These are phyloP conservation scores for Cryptotermes secundus DNA, from an alignment of 1,140 invertebrate genomes.

Conservation along the genomic window DNA sequence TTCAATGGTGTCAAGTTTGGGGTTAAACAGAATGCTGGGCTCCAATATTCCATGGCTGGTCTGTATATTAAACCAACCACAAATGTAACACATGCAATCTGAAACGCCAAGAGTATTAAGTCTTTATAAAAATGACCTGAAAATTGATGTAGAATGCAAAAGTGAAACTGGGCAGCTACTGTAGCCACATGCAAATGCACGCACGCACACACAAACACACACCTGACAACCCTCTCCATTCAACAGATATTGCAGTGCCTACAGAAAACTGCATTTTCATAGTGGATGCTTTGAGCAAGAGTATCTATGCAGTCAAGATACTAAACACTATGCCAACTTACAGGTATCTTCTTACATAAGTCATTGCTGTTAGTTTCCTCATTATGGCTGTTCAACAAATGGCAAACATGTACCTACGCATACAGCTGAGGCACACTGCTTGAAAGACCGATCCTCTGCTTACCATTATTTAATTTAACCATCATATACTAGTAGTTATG, in stretches of 20 bases:
- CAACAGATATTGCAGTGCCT: background rate
- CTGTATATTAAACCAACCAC: background rate
- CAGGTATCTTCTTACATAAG: background rate
- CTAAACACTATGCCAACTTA: background rate
- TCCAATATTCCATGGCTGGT: background rate
- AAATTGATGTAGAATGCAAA: background rate
- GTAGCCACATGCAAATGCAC: too few species aligned
- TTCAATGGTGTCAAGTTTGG: background rate
- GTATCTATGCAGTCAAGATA: background rate
- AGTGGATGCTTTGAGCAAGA: background rate
- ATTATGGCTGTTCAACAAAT: background rate
- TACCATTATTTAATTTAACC: background rate
- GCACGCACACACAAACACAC: background rate
- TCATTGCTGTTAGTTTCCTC: background rate
- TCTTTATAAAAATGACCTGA: background rate
- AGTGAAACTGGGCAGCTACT: background rate
- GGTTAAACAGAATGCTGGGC: background rate
- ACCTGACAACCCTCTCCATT: conserved; percentile 4
- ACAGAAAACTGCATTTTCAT: too few species aligned
- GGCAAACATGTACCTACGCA: background rate
- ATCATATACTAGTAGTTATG: conserved; percentile 12
- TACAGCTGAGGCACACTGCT: background rate
- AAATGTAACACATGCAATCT: background rate
- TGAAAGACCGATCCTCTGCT: background rate
- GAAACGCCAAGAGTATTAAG: background rate